Conservation (phyloP, 2,113 vertebrate species). For the Nannobrachium achirus region DNA sequence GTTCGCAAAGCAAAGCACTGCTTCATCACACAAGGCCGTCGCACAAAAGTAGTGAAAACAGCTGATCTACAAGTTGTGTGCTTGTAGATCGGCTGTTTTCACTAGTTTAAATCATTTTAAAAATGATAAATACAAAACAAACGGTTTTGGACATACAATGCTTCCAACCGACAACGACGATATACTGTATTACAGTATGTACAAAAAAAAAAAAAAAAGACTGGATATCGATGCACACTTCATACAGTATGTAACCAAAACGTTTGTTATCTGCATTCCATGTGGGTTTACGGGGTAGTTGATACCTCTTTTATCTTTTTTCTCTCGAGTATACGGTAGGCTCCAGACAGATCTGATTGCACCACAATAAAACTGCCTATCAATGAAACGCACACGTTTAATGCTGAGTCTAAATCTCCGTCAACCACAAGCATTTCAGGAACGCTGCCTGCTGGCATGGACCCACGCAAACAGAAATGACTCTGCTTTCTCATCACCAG, state of each 20-base stretch:
- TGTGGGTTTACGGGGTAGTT: background rate
- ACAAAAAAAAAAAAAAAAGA: background rate
- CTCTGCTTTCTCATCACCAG: constrained; percentile 40
- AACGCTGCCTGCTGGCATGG: constrained; percentile 42
- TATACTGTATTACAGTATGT: too few species aligned
- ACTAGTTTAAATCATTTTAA: too few species aligned
- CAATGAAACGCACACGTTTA: constrained; percentile 25
- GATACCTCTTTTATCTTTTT: constrained; percentile 16
- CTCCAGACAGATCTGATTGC: constrained; percentile 1
- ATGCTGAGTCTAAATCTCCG: constrained; percentile 52
- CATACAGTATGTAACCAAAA: background rate
- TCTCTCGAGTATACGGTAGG: background rate
- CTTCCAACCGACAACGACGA: too few species aligned
- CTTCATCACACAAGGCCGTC: too few species aligned
- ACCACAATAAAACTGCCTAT: constrained; percentile 24
- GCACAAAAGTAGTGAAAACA: too few species aligned
- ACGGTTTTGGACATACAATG: too few species aligned
- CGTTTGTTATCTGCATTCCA: background rate
- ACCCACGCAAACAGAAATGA: constrained; percentile 47
- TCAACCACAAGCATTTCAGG: constrained; percentile 54
- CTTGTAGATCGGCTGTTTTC: too few species aligned
- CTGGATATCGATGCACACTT: background rate
- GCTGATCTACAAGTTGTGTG: too few species aligned
- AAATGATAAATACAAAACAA: too few species aligned
- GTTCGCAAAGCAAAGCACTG: too few species aligned